Evolutionary conservation across 2,888 invertebrate species (phyloP).

Genomic region (Drosophila quasianomalipes): DNA sequence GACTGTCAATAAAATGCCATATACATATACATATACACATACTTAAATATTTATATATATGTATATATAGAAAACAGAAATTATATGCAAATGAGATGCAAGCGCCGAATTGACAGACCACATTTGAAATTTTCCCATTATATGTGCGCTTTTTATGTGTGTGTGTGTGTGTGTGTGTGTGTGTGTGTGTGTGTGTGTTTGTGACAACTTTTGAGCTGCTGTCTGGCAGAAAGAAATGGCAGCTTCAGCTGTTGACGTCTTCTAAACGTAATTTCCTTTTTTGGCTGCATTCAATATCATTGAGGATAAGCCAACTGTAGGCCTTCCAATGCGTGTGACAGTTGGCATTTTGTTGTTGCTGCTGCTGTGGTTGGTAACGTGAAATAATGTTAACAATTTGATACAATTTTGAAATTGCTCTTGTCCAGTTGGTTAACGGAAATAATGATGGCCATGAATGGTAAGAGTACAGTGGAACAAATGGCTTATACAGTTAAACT

Average conservation of each 20-base stretch:
- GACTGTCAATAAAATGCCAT: constrained; percentile 38
- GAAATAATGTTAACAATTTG: constrained; percentile 63
- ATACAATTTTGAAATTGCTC: constrained; percentile 58
- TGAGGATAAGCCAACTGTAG: constrained; percentile 23
- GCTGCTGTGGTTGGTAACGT: constrained; percentile 19
- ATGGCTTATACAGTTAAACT: background rate
- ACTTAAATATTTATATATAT: background rate
- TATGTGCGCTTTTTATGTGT: background rate
- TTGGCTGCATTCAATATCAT: constrained; percentile 22
- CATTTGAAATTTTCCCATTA: constrained; percentile 43
- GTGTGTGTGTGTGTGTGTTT: constrained; percentile 17
- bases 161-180: background rate
- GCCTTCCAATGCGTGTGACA: constrained; percentile 6
- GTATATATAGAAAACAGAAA: constrained; percentile 1
- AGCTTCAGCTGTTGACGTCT: constrained; percentile 23
- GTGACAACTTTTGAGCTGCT: constrained; percentile 33
- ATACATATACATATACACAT: constrained; percentile 13
- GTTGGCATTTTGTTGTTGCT: constrained; percentile 7
- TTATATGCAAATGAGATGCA: constrained; percentile 52
- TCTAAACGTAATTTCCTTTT: constrained; percentile 45
- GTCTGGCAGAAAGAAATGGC: constrained; percentile 16
- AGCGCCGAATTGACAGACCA: constrained; percentile 29
- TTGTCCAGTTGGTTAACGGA: constrained; percentile 49
- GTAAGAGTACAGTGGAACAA: constrained; percentile 1
- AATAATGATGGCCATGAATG: constrained; percentile 27